Percentiles rank a stretch among this genome's conserved stretches.
These are phyloP conservation scores for Drosophila sp. DNA, from an alignment of 1,140 invertebrate species.

Conservation along the genomic window DNA sequence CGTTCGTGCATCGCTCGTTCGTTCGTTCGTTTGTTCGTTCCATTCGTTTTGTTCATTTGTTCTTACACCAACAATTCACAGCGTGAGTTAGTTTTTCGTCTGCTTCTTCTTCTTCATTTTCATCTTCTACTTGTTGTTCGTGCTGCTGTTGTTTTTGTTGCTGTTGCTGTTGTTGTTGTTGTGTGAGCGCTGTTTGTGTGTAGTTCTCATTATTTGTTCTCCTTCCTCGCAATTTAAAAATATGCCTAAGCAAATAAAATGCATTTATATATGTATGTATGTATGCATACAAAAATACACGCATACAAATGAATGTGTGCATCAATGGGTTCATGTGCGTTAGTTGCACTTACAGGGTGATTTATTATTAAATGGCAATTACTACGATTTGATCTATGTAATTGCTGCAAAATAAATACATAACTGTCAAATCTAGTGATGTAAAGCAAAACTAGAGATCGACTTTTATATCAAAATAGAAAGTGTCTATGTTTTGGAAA, in stretches of 20 bases:
- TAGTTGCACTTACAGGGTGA: constrained; percentile 63
- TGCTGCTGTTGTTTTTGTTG: constrained; percentile 5
- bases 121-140: constrained; percentile 2
- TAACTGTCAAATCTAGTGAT: too few relatives aligned
- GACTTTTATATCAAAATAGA: too few relatives aligned
- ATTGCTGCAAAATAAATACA: background rate
- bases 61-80: constrained; percentile 18
- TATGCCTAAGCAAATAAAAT: constrained; percentile 82
- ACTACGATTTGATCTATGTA: too few relatives aligned
- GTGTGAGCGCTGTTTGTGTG: constrained; percentile 44
- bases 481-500: too few relatives aligned
- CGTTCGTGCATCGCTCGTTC: constrained; percentile 17
- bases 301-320: constrained; percentile 30
- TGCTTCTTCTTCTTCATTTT: background rate
- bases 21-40: background rate
- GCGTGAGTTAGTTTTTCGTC: constrained; percentile 22
- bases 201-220: constrained; percentile 77
- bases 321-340: constrained; percentile 58
- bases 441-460: too few relatives aligned
- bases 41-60: constrained; percentile 19
- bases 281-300: constrained; percentile 18
- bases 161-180: constrained; percentile 38
- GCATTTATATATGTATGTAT: constrained; percentile 33
- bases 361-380: background rate
- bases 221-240: constrained; percentile 83